phyloP scores from a whole-genome alignment of 2,797 vertebrate genomes.

The Falco rusticolus region DNA sequence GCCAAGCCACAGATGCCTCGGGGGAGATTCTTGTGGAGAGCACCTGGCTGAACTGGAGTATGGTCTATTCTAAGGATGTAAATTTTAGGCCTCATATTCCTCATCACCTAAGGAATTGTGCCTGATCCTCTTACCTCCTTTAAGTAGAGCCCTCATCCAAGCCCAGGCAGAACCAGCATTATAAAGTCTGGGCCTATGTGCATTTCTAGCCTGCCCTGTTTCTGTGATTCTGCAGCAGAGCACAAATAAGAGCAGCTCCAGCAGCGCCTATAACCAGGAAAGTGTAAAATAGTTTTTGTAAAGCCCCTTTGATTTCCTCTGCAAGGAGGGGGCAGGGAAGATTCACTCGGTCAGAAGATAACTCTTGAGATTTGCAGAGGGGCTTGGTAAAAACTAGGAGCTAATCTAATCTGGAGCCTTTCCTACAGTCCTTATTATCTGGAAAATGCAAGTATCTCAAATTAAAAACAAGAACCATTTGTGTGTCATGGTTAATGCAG shows the following conservation, averaged over 20 bases:
- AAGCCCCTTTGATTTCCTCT: not conserved
- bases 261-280: not conserved
- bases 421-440: slow-evolving; percentile 27
- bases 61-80: not conserved
- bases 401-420: slow-evolving; percentile 9
- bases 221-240: not conserved
- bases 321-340: not conserved
- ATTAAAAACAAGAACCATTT: slow-evolving; percentile 37
- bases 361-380: not conserved
- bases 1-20: not conserved
- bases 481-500: not conserved
- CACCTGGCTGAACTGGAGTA: slow-evolving; percentile 1
- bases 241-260: not conserved
- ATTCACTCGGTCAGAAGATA: not conserved
- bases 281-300: not conserved
- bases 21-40: not conserved
- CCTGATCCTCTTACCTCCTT: not conserved
- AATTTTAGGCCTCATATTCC: not conserved
- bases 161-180: not conserved
- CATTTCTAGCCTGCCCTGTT: not conserved
- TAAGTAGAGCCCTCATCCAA: not conserved
- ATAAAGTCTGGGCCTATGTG: not conserved
- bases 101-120: not conserved
- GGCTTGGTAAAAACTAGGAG: not conserved
- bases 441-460: slow-evolving; percentile 15